Conservation (phyloP, 2,888 invertebrate genomes). For the Poecilus cupreus region DNA sequence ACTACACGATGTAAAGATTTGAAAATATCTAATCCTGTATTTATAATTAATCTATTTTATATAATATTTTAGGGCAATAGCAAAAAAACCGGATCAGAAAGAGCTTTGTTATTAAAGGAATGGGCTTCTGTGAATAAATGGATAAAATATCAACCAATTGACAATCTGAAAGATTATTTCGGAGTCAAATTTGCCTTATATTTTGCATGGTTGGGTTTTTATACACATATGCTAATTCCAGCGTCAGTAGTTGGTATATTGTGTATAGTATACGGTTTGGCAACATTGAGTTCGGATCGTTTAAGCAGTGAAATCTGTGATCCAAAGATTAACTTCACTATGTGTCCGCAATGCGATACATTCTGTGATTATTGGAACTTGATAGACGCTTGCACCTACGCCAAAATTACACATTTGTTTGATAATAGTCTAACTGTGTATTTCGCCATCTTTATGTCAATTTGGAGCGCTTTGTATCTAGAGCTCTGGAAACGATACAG, state of each 20-base stretch:
- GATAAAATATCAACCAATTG: constrained; percentile 84
- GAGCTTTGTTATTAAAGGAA: constrained; percentile 78
- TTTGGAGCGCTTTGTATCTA: constrained; percentile 87
- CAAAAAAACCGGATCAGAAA: constrained; percentile 72
- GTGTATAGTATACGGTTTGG: constrained; percentile 78
- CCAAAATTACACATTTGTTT: constrained; percentile 85
- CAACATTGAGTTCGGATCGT: constrained; percentile 73
- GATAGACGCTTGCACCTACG: constrained; percentile 81
- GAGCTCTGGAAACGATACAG: constrained; percentile 89
- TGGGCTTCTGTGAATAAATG: constrained; percentile 84
- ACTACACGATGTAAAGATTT: constrained; percentile 81
- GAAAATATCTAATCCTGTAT: background rate
- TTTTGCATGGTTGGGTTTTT: constrained; percentile 91
- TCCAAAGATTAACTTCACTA: constrained; percentile 74
- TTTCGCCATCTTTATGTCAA: constrained; percentile 87
- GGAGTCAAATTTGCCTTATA: constrained; percentile 86
- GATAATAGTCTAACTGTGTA: constrained; percentile 87
- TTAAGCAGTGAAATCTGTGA: constrained; percentile 78
- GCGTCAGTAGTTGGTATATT: constrained; percentile 81
- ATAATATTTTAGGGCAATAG: constrained; percentile 74
- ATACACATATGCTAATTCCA: constrained; percentile 88
- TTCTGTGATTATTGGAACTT: constrained; percentile 85
- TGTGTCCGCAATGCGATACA: constrained; percentile 89
- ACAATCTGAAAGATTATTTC: constrained; percentile 85
- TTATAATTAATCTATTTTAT: constrained; percentile 61